phyloP scores from a whole-genome alignment of 2,113 vertebrate species.

The Hucho hucho region DNA sequence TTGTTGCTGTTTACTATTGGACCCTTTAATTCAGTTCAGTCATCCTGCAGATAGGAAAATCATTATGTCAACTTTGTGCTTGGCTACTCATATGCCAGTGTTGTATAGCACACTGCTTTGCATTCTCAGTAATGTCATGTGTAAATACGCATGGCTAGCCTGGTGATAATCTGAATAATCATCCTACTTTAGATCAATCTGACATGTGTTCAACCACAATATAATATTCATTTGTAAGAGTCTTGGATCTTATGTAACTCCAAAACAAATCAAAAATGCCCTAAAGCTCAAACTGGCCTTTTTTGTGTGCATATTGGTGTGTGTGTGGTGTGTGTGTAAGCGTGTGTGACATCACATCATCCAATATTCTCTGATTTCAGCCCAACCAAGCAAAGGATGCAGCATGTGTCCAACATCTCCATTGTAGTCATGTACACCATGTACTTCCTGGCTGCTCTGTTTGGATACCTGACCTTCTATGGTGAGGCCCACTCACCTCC shows the following conservation, averaged over 20 bases:
- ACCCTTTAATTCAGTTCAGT: slow-evolving; percentile 7
- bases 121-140: slow-evolving; percentile 45
- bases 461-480: slow-evolving; percentile 98
- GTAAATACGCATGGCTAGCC: slow-evolving; percentile 22
- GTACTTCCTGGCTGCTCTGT: slow-evolving; percentile 98
- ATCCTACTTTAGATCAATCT: slow-evolving; percentile 24
- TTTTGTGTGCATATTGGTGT: slow-evolving; percentile 13
- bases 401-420: slow-evolving; percentile 96
- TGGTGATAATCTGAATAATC: slow-evolving; percentile 11
- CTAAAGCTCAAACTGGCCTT: slow-evolving; percentile 12
- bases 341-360: slow-evolving; percentile 37
- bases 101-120: slow-evolving; percentile 48
- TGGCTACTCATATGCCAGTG: slow-evolving; percentile 51
- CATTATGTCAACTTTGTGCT: slow-evolving; percentile 45
- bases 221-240: too few relatives aligned
- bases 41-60: slow-evolving; percentile 28
- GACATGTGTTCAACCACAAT: too few relatives aligned
- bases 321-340: not conserved
- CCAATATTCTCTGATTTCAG: slow-evolving; percentile 75
- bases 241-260: too few relatives aligned
- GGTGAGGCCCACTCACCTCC: slow-evolving; percentile 77
- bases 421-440: slow-evolving; percentile 95
- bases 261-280: not conserved
- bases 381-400: slow-evolving; percentile 94
- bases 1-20: slow-evolving; percentile 24